phyloP scores from a whole-genome alignment of 2,888 invertebrate genomes.

The Orthonevra nobilis region DNA sequence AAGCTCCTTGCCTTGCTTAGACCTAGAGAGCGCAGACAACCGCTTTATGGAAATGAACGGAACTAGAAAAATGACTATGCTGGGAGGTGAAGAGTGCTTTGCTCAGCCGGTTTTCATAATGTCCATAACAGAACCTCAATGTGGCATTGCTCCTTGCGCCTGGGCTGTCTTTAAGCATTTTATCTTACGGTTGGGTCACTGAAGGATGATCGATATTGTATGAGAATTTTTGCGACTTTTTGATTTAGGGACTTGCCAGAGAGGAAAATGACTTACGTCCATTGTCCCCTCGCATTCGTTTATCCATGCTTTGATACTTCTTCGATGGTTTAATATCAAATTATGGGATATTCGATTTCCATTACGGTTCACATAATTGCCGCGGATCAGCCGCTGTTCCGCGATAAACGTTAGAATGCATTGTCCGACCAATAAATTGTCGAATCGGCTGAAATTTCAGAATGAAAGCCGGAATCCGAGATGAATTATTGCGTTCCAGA shows the following conservation, averaged over 20 bases:
- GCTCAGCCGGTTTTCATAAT: conserved; percentile 54
- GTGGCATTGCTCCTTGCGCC: background rate
- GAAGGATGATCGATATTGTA: conserved; percentile 56
- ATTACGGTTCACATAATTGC: conserved; percentile 11
- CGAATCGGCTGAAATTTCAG: conserved; percentile 13
- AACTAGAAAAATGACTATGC: conserved; percentile 9
- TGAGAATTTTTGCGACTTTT: conserved; percentile 52
- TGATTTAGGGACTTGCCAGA: conserved; percentile 55
- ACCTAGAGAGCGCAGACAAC: conserved; percentile 17
- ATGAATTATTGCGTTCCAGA: conserved; percentile 22
- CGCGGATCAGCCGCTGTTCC: conserved; percentile 6
- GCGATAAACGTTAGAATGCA: conserved; percentile 32
- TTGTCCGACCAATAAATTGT: conserved; percentile 37
- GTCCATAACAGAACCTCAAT: conserved; percentile 2
- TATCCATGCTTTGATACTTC: conserved; percentile 3
- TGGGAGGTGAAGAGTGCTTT: background rate
- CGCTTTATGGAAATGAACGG: conserved; percentile 45
- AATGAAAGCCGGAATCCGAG: background rate
- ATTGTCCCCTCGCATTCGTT: background rate
- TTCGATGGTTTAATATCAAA: background rate
- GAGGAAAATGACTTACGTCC: conserved; percentile 60
- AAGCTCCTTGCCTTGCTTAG: background rate
- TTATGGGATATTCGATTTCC: conserved; percentile 17
- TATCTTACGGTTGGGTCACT: conserved; percentile 45
- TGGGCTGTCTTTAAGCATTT: conserved; percentile 7